phyloP scores from a whole-genome alignment of 53 echinoderm and acorn worm genomes.

The Zoroaster sp. region DNA sequence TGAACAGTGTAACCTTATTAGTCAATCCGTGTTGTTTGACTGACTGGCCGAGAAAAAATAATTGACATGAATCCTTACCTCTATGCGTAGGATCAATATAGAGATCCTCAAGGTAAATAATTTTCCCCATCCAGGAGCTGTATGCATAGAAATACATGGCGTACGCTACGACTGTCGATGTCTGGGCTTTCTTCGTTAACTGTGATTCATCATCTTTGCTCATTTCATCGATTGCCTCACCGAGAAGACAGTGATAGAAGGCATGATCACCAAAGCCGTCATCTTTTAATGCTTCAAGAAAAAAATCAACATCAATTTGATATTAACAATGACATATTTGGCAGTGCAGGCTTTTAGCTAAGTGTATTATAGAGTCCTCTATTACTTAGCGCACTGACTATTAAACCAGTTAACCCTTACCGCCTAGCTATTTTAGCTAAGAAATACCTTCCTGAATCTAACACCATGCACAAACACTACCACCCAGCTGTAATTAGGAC shows the following conservation, averaged over 20 bases:
- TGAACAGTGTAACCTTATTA: not conserved
- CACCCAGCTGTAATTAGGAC: no score
- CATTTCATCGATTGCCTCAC: not conserved
- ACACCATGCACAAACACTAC: no score
- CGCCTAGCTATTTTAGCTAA: no score
- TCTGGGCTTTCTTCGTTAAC: not conserved
- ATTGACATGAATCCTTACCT: not conserved
- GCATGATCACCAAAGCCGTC: not conserved
- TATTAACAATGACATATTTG: not conserved
- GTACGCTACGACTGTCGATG: not conserved
- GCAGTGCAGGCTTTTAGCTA: no score
- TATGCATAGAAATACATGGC: not conserved
- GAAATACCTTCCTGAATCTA: no score
- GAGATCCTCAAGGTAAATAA: slow-evolving; percentile 1
- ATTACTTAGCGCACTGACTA: no score
- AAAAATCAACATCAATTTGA: not conserved
- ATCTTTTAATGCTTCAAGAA: not conserved
- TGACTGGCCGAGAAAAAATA: not conserved
- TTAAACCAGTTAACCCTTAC: no score
- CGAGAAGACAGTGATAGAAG: not conserved
- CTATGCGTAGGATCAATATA: not conserved
- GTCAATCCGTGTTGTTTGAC: not conserved
- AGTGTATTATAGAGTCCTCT: no score
- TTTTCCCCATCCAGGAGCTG: not conserved
- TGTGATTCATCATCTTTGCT: not conserved